These are phyloP conservation scores for Sebastes schlegelii DNA, from an alignment of 2,113 vertebrate genomes.

Conservation along the genomic window DNA sequence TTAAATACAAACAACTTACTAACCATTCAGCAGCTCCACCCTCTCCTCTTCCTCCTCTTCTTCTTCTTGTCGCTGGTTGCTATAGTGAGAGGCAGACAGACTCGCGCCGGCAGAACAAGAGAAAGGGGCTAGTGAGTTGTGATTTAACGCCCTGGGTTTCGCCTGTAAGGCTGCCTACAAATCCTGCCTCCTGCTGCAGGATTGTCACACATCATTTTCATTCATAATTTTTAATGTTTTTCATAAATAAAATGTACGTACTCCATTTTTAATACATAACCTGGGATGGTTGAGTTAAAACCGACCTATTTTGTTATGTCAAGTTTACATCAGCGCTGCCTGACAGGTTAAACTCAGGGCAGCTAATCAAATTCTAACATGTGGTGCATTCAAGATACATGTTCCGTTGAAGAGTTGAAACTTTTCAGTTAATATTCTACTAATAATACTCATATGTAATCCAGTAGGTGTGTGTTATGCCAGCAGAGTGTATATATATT, in stretches of 20 bases:
- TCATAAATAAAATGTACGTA: accelerated
- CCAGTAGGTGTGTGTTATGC: neutral
- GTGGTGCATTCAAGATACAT: slow-evolving; percentile 37
- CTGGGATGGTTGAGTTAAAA: accelerated
- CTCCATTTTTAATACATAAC: neutral
- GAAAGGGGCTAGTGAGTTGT: too few relatives aligned
- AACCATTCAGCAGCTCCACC: slow-evolving; percentile 9
- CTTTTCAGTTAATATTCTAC: neutral
- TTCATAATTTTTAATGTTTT: neutral
- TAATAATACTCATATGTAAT: neutral
- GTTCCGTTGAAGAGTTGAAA: neutral
- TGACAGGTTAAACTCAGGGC: neutral
- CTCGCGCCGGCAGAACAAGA: too few relatives aligned
- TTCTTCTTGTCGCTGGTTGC: too few relatives aligned
- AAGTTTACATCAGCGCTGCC: neutral
- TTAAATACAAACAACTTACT: neutral
- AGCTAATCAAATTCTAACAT: too few relatives aligned
- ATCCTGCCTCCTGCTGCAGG: accelerated
- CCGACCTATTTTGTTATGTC: neutral
- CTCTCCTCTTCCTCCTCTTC: neutral
- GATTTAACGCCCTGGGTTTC: neutral
- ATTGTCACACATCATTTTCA: accelerated
- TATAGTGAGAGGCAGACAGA: too few relatives aligned
- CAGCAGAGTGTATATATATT: neutral
- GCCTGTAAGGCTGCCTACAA: slow-evolving; percentile 13